Conservation (phyloP, 2,888 invertebrate species). For the Cataglyphis cursor region DNA sequence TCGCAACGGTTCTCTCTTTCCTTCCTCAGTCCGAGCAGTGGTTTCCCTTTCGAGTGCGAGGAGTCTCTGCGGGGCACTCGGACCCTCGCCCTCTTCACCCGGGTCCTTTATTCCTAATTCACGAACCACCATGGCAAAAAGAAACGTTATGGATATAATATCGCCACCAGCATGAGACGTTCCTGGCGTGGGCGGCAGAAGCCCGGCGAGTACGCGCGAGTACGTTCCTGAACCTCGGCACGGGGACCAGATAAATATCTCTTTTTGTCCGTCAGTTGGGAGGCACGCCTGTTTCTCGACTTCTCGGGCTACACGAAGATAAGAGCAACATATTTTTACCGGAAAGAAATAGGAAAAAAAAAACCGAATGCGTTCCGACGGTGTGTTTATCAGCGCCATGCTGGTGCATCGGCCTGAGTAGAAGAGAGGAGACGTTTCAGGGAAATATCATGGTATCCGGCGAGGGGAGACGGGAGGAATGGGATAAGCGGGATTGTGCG, state of each 20-base stretch:
- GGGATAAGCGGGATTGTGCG: background rate
- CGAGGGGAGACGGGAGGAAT: background rate
- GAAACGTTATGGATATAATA: constrained; percentile 44
- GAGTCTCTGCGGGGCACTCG: constrained; percentile 60
- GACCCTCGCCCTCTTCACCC: constrained; percentile 38
- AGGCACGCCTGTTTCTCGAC: constrained; percentile 60
- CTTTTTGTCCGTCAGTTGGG: constrained; percentile 55
- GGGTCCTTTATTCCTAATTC: constrained; percentile 69
- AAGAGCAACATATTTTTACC: constrained; percentile 53
- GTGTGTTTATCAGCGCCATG: constrained; percentile 52
- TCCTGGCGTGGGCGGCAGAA: constrained; percentile 63
- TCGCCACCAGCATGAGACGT: constrained; percentile 54
- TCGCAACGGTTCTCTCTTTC: constrained; percentile 66
- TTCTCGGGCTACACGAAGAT: constrained; percentile 56
- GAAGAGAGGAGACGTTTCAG: background rate
- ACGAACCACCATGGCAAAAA: constrained; percentile 43
- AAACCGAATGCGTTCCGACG: constrained; percentile 41
- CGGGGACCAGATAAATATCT: constrained; percentile 60
- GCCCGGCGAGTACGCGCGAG: constrained; percentile 26
- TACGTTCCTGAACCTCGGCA: constrained; percentile 48
- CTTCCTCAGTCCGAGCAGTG: constrained; percentile 49
- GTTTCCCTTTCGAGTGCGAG: constrained; percentile 61
- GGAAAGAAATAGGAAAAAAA: constrained; percentile 31
- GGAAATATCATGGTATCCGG: constrained; percentile 20
- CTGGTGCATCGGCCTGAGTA: constrained; percentile 3